Conservation (phyloP, 2,113 vertebrate genomes). For the Fulmarus glacialis region DNA sequence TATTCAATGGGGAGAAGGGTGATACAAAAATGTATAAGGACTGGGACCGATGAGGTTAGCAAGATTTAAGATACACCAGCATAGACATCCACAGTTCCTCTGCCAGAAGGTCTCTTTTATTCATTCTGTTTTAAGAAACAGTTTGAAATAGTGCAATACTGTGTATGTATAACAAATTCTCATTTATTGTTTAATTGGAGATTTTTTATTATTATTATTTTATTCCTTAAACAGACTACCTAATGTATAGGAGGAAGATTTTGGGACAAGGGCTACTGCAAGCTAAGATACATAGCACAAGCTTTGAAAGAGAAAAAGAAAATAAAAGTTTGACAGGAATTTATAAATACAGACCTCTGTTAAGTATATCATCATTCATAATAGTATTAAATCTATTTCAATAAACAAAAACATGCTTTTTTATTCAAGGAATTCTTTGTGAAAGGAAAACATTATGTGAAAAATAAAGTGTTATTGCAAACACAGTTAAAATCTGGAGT, state of each 20-base stretch:
- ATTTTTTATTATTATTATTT: background rate
- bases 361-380: conserved; percentile 79
- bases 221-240: background rate
- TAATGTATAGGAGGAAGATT: background rate
- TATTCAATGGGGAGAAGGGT: background rate
- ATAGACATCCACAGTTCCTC: background rate
- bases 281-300: background rate
- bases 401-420: conserved; percentile 83
- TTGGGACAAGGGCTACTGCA: background rate
- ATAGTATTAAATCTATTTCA: conserved; percentile 83
- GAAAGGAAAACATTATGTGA: conserved; percentile 88
- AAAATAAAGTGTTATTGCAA: conserved; percentile 92
- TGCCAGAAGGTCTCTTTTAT: background rate
- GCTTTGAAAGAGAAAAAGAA: conserved; percentile 23
- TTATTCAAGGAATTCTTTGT: conserved; percentile 79
- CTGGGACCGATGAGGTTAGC: background rate
- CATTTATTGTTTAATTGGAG: background rate
- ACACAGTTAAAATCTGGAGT: conserved; percentile 91
- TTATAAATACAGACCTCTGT: conserved; percentile 74
- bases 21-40: background rate
- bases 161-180: background rate
- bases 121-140: background rate
- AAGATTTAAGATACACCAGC: background rate
- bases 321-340: conserved; percentile 76
- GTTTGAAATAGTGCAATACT: background rate